phyloP scores from a whole-genome alignment of 1,140 invertebrate species.

The Drepana arcuata region DNA sequence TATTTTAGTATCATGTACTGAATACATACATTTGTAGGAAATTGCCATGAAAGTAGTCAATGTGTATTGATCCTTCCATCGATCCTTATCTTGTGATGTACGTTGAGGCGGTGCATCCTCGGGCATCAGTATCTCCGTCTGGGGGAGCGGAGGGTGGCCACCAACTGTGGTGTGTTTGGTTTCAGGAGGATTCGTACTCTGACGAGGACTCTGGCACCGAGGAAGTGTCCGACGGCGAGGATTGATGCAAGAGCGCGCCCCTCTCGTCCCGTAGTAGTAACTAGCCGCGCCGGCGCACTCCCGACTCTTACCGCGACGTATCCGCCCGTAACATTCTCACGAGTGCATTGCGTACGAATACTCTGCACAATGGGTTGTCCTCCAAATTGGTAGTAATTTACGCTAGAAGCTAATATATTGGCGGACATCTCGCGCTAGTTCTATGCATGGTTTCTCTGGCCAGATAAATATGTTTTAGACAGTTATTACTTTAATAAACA shows the following conservation, averaged over 20 bases:
- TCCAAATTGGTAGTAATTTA: conserved; percentile 45
- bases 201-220: conserved; percentile 63
- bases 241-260: conserved; percentile 45
- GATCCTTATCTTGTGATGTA: too few species aligned
- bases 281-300: too few species aligned
- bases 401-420: conserved; percentile 37
- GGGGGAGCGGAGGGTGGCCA: conserved; percentile 30
- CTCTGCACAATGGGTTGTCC: too few species aligned
- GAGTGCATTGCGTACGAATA: too few species aligned
- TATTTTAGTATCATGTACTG: too few species aligned
- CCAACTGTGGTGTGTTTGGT: conserved; percentile 56
- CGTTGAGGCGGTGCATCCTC: too few species aligned
- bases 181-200: conserved; percentile 68
- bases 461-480: conserved; percentile 67
- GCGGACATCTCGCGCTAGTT: conserved; percentile 20
- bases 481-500: conserved; percentile 5
- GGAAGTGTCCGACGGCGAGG: conserved; percentile 56
- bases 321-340: too few species aligned
- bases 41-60: too few species aligned
- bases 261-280: too few species aligned
- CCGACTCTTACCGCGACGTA: too few species aligned
- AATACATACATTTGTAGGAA: too few species aligned
- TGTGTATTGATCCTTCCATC: too few species aligned
- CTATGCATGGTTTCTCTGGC: conserved; percentile 62
- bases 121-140: conserved; percentile 50